phyloP scores from a whole-genome alignment of 2,888 invertebrate genomes.

The Parnassius apollo region DNA sequence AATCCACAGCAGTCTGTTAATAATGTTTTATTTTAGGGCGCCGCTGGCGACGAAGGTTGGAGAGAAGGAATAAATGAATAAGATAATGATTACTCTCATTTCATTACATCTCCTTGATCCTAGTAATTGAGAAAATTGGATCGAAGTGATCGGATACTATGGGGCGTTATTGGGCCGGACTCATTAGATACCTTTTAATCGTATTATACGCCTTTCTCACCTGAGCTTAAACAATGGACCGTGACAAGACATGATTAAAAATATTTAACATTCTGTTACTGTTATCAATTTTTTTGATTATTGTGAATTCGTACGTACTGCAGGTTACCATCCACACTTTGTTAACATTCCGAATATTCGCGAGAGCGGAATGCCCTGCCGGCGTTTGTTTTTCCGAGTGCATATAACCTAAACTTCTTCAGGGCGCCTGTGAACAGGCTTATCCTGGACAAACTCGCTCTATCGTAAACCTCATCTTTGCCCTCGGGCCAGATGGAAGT shows the following conservation, averaged over 20 bases:
- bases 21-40: slow-evolving; percentile 69
- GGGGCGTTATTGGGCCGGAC: slow-evolving; percentile 62
- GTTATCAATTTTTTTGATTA: no score
- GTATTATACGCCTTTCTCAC: slow-evolving; percentile 76
- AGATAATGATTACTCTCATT: slow-evolving; percentile 79
- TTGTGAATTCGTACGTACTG: no score
- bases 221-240: slow-evolving; percentile 69
- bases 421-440: no score
- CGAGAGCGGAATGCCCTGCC: no score
- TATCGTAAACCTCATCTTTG: no score
- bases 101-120: slow-evolving; percentile 78
- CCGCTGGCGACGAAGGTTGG: slow-evolving; percentile 57
- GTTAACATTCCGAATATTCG: no score
- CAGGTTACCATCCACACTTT: no score
- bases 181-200: slow-evolving; percentile 72
- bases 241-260: slow-evolving; percentile 45
- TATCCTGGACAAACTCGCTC: no score
- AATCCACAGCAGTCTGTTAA: slow-evolving; percentile 77
- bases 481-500: no score
- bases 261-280: no score
- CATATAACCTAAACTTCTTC: no score
- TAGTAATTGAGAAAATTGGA: slow-evolving; percentile 78
- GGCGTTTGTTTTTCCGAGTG: no score
- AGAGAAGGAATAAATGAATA: slow-evolving; percentile 67
- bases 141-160: slow-evolving; percentile 68